Evolutionary conservation across 1,140 invertebrate species (phyloP).

Genomic region (Mya arenaria): DNA sequence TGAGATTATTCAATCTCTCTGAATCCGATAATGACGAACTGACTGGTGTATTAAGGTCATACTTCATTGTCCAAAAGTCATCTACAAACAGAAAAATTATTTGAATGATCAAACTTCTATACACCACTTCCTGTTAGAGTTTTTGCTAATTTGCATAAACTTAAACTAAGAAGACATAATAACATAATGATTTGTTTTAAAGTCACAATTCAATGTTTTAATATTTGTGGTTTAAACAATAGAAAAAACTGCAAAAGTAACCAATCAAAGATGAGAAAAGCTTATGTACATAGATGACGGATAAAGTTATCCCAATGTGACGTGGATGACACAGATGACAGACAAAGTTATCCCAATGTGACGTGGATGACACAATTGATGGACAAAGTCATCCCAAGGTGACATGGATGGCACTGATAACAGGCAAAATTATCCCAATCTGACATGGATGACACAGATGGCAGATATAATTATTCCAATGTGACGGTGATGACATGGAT

Average conservation of each 20-base stretch:
- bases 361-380: not conserved
- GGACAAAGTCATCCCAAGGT: not conserved
- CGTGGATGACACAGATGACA: not conserved
- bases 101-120: not conserved
- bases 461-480: too few relatives aligned
- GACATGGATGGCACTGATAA: too few relatives aligned
- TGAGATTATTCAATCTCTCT: not conserved
- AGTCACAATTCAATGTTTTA: too few relatives aligned
- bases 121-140: too few relatives aligned
- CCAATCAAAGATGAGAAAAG: not conserved
- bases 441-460: too few relatives aligned
- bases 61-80: constrained; percentile 37
- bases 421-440: too few relatives aligned
- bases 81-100: constrained; percentile 16
- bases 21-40: not conserved
- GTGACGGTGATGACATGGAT: too few relatives aligned
- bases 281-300: too few relatives aligned
- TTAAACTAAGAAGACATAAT: not conserved
- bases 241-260: not conserved
- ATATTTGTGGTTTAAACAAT: not conserved
- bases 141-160: too few relatives aligned
- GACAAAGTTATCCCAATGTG: not conserved
- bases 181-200: too few relatives aligned
- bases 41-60: constrained; percentile 4
- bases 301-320: not conserved